Conservation (phyloP, 2,113 vertebrate species). For the Syngnathoides biaculeatus region DNA sequence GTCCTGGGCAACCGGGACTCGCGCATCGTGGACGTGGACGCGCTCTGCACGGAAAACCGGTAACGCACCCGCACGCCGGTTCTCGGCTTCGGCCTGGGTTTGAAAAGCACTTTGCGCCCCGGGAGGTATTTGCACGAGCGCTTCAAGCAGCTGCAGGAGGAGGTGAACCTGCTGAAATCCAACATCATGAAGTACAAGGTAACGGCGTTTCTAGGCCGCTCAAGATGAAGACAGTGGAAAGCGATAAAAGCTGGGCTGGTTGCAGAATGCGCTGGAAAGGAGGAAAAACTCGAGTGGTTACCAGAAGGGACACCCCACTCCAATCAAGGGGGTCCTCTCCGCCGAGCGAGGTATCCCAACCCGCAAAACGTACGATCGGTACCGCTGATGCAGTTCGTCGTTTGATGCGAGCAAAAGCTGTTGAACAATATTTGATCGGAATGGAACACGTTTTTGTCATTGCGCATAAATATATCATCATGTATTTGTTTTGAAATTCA, state of each 20-base stretch:
- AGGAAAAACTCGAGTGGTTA: conserved; percentile 82
- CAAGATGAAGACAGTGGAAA: background rate
- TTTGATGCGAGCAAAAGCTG: too few species aligned
- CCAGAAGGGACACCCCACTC: conserved; percentile 79
- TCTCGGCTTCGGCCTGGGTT: background rate
- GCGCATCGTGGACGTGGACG: conserved; percentile 90
- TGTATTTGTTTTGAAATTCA: too few species aligned
- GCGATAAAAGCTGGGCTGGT: background rate
- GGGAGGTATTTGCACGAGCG: conserved; percentile 88
- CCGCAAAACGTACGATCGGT: background rate
- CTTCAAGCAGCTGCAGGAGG: conserved; percentile 91
- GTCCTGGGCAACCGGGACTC: conserved; percentile 84
- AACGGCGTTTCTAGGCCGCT: background rate
- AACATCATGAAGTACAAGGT: conserved; percentile 95
- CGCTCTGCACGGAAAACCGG: conserved; percentile 97
- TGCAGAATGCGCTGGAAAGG: conserved; percentile 88
- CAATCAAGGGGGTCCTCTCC: conserved; percentile 90
- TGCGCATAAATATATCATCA: too few species aligned
- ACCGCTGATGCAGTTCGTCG: too few species aligned
- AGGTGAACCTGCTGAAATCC: conserved; percentile 88
- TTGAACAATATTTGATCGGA: too few species aligned
- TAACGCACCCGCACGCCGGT: conserved; percentile 10
- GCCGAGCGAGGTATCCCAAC: conserved; percentile 87
- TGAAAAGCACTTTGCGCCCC: background rate
- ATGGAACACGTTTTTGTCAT: too few species aligned